Evolutionary conservation across 2,113 vertebrate species (phyloP).

Genomic region (Gnathonemus longibarbis): DNA sequence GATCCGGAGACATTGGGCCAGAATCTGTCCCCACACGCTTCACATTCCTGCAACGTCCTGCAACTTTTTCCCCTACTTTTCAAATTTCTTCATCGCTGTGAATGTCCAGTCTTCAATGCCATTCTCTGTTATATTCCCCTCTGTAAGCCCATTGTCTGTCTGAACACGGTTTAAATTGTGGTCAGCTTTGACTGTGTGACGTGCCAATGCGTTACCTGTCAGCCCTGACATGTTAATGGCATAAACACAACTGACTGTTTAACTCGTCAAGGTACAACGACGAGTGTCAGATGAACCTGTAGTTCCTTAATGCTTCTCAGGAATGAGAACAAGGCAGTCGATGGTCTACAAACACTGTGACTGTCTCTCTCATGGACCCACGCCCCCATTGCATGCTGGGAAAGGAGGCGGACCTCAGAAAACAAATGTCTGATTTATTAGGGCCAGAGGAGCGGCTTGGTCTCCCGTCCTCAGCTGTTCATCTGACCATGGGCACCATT

Average conservation of each 20-base stretch:
- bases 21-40: not conserved
- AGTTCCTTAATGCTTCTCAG: not conserved
- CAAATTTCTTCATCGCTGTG: not conserved
- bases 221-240: not conserved
- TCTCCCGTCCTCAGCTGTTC: not conserved
- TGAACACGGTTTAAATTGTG: not conserved
- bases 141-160: not conserved
- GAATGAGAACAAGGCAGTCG: not conserved
- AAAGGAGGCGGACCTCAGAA: not conserved
- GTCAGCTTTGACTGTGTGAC: not conserved
- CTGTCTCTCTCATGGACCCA: not conserved
- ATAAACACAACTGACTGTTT: not conserved
- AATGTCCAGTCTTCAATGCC: not conserved
- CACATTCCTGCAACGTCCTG: not conserved
- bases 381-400: not conserved
- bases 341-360: not conserved
- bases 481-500: not conserved
- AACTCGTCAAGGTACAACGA: not conserved
- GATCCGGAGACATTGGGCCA: not conserved
- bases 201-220: not conserved
- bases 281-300: not conserved
- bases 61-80: not conserved
- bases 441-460: not conserved
- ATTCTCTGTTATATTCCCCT: not conserved
- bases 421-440: conserved; percentile 9